Conservation (phyloP, 2,113 vertebrate genomes). For the Tretioscincus oriximinensis region DNA sequence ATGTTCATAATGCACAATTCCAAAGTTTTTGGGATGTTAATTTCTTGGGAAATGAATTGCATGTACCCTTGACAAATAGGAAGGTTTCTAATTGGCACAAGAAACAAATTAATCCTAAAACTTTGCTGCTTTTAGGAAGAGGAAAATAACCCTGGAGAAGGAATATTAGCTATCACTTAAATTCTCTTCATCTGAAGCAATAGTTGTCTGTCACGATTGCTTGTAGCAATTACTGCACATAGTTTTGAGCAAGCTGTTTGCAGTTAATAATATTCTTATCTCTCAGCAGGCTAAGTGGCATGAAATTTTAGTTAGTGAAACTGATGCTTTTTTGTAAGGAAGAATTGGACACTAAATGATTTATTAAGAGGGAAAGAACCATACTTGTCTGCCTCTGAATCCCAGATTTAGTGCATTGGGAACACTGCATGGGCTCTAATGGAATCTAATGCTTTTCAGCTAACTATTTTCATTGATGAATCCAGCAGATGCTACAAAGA, state of each 20-base stretch:
- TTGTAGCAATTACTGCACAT: not conserved
- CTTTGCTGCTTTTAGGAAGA: not conserved
- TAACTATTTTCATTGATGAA: not conserved
- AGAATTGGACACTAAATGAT: not conserved
- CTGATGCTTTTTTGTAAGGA: not conserved
- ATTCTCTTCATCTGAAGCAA: not conserved
- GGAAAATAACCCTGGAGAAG: not conserved
- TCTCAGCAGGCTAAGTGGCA: not conserved
- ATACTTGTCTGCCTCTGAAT: no score
- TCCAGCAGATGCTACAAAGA: not conserved
- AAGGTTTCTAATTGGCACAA: not conserved
- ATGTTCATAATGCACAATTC: not conserved
- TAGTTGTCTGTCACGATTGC: not conserved
- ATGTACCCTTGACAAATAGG: not conserved
- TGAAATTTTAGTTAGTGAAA: slow-evolving; percentile 17
- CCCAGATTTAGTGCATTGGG: not conserved
- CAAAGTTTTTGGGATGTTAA: not conserved
- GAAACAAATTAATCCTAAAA: not conserved
- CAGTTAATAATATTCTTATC: slow-evolving; percentile 16
- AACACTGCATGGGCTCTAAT: not conserved
- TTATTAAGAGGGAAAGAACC: not conserved
- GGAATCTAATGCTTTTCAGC: not conserved
- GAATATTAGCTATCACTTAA: not conserved
- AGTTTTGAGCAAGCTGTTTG: slow-evolving; percentile 9
- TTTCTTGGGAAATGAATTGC: not conserved